A percentile compares a stretch with the other conserved stretches of the same genome.
Conservation (phyloP, 1,140 invertebrate species). For the Dendroctonus valens region DNA sequence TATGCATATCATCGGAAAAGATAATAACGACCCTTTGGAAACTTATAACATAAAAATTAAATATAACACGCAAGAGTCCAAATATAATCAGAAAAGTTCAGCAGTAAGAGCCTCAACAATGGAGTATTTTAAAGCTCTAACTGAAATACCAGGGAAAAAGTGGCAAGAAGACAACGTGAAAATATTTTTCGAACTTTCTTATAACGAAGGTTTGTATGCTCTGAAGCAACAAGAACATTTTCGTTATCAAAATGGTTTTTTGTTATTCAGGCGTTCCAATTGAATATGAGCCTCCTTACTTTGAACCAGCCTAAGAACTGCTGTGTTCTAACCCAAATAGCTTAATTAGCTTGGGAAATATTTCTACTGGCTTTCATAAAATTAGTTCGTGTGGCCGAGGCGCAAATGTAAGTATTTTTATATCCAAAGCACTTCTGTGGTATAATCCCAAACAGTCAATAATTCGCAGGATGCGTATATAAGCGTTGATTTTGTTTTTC, state of each 20-base stretch:
- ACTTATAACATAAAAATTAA: constrained; percentile 21
- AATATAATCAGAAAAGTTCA: neutral
- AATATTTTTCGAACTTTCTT: constrained; percentile 9
- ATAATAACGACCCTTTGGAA: constrained; percentile 9
- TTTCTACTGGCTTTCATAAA: constrained; percentile 23
- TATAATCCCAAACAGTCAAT: too few species aligned
- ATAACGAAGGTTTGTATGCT: constrained; percentile 14
- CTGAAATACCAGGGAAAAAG: constrained; percentile 14
- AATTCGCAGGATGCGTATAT: too few species aligned
- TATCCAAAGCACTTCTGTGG: too few species aligned
- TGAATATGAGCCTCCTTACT: constrained; percentile 19
- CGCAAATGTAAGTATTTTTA: constrained; percentile 5
- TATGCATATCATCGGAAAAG: constrained; percentile 10
- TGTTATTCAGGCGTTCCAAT: neutral
- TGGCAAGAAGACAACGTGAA: constrained; percentile 5
- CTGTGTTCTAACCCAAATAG: neutral
- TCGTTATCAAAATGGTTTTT: neutral
- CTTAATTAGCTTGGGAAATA: constrained; percentile 1
- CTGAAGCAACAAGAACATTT: neutral
- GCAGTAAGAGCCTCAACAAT: constrained; percentile 5
- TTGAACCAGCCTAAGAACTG: constrained; percentile 2
- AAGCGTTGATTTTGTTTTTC: too few species aligned
- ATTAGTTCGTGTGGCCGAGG: constrained; percentile 5
- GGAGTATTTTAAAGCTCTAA: constrained; percentile 10
- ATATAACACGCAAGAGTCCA: constrained; percentile 18